Conservation (phyloP, 2,113 vertebrate species). For the Cyanocitta stelleri region DNA sequence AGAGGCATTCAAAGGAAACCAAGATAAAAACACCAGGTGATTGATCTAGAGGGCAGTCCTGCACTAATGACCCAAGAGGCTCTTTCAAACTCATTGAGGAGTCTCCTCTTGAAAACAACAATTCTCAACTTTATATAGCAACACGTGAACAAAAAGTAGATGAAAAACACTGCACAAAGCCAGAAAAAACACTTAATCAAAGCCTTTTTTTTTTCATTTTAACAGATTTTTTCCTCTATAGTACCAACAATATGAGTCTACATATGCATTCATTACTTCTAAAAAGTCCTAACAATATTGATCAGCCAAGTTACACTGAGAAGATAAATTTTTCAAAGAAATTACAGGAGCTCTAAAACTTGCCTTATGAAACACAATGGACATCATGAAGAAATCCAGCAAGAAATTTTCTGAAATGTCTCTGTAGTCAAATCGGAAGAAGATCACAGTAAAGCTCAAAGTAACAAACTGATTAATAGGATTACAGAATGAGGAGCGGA, state of each 20-base stretch:
- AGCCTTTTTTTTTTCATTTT: neutral
- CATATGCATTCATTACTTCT: neutral
- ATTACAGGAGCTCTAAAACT: constrained; percentile 1
- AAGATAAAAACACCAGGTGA: constrained; percentile 31
- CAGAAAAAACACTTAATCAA: neutral
- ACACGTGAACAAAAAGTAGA: neutral
- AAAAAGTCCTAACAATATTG: neutral
- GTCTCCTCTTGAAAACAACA: neutral
- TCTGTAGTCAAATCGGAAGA: constrained; percentile 95
- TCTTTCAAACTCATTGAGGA: constrained; percentile 1
- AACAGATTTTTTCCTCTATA: neutral
- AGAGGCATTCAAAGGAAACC: constrained; percentile 43
- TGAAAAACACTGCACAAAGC: neutral
- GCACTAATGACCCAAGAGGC: constrained; percentile 38
- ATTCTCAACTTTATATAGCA: neutral
- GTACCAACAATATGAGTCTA: neutral
- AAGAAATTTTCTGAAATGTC: constrained; percentile 91
- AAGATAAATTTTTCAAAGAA: neutral
- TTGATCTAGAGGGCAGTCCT: constrained; percentile 3
- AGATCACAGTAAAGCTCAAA: constrained; percentile 89
- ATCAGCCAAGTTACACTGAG: neutral
- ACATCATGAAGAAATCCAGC: constrained; percentile 95
- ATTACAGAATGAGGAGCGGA: constrained; percentile 92
- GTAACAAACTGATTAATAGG: constrained; percentile 90
- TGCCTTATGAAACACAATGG: constrained; percentile 94